Base-by-base conservation (phyloP, 35 echinoderm and acorn worm species). In the Amphiura filiformis region DNA sequence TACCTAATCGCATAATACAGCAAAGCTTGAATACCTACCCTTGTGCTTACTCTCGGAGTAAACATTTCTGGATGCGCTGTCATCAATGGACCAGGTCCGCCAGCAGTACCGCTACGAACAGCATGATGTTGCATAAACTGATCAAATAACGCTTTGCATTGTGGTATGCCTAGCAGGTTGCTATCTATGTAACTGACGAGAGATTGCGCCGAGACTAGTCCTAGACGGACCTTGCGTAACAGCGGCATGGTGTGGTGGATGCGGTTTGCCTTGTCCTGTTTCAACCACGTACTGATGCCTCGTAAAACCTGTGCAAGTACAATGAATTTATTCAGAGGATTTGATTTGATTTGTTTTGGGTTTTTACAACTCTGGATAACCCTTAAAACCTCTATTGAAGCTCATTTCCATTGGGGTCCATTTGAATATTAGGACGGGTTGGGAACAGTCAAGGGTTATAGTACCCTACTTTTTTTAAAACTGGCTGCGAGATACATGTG, bases 41-140 rank as follows among this genome's bases (percentile, higher is more conserved):
- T 84, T 23, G 82, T 85, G 18, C 61, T 84, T 30, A 77, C 81
- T 78, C 89, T 77, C 3, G 75, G 81, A 26, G 82, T 23, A 85
- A 91, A 84, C 36, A 79, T 36, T 56, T 85, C 39, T 0, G 89
- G 89, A 37, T 79, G 65, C 61, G 15, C 20, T 11, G 44, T 70
- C 15, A 70, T 31, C 61, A 38, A 44, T 78, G 42, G 41, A 36
- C 75, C 12, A 85, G 75, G 81, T 11, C 89, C 89, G 26, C 81
- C 52, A 39, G 83, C 36, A 13, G 82, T 35, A 23, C 61, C 61
- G 26, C 82, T 85, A 79, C 70, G 56, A 14, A 80, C 35, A 3
- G 89, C 89, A 85, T 84, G 82, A 56, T 91, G 89, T 36, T 91
- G 81, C 39, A 91, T 91, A 17, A 91, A 56, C 75, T 85, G 81